Evolutionary conservation across 2,888 invertebrate species (phyloP).

Genomic region (Tinea pellionella): DNA sequence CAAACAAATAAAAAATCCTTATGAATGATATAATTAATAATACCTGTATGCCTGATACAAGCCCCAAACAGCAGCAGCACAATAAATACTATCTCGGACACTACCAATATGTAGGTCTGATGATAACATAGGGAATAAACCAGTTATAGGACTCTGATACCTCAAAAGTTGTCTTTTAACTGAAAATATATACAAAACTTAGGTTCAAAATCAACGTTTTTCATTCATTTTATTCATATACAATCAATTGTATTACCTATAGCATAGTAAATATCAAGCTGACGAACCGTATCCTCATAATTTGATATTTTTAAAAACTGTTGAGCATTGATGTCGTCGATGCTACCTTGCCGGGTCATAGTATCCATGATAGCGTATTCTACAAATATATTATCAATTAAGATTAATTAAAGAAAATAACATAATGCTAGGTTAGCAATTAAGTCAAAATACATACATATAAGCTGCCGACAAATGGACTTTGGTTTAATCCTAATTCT

Average conservation of each 20-base stretch:
- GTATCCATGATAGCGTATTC: conserved; percentile 17
- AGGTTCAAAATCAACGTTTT: background rate
- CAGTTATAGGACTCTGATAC: conserved; percentile 94
- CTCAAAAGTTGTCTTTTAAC: conserved; percentile 91
- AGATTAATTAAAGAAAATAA: background rate
- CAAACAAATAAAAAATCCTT: no score
- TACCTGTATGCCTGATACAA: conserved; percentile 95
- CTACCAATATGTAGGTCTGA: conserved; percentile 85
- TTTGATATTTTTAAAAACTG: conserved; percentile 85
- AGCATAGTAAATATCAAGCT: conserved; percentile 93
- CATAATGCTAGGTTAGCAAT: background rate
- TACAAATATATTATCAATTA: background rate
- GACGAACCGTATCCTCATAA: conserved; percentile 90
- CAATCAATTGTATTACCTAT: conserved; percentile 71
- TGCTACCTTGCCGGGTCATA: conserved; percentile 73
- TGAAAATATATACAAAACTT: conserved; percentile 44
- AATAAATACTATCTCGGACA: conserved; percentile 96
- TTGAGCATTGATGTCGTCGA: conserved; percentile 83
- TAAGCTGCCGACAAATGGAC: background rate
- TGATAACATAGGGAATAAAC: conserved; percentile 89
- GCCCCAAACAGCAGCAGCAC: conserved; percentile 96
- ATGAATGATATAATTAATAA: no score
- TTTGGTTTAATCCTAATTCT: background rate
- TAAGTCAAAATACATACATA: background rate
- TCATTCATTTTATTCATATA: background rate